Evolutionary conservation across 2,888 invertebrate species (phyloP).

Genomic region (Catocala sponsa): DNA sequence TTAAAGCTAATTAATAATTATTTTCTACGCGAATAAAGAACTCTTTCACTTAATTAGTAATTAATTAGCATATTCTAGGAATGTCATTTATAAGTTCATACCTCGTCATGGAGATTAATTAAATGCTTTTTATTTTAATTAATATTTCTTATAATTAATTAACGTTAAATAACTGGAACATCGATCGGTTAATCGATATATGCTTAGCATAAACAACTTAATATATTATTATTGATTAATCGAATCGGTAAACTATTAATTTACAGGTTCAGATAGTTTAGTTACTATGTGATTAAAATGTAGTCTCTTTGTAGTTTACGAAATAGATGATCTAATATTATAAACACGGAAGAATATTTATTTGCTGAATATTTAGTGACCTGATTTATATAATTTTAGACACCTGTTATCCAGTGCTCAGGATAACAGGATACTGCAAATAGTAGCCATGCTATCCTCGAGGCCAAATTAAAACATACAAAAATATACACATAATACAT

Average conservation of each 20-base stretch:
- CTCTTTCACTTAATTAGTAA: slow-evolving; percentile 41
- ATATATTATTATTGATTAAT: slow-evolving; percentile 8
- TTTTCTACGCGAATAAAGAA: slow-evolving; percentile 23
- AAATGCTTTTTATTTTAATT: slow-evolving; percentile 13
- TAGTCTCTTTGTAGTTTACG: too few relatives aligned
- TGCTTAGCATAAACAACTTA: background rate
- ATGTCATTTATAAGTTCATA: slow-evolving; percentile 38
- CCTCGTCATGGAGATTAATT: slow-evolving; percentile 32
- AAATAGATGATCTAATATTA: too few relatives aligned
- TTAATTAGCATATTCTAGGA: slow-evolving; percentile 39
- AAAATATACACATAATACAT: too few relatives aligned
- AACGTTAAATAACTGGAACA: slow-evolving; percentile 7
- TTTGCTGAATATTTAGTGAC: too few relatives aligned
- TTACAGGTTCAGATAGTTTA: background rate
- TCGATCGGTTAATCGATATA: background rate
- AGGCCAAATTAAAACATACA: too few relatives aligned
- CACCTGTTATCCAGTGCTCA: too few relatives aligned
- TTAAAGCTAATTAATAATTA: slow-evolving; percentile 18
- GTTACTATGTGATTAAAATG: too few relatives aligned
- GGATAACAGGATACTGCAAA: too few relatives aligned
- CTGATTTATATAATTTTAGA: too few relatives aligned
- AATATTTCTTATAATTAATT: slow-evolving; percentile 13
- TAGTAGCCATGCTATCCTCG: too few relatives aligned
- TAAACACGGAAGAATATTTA: too few relatives aligned
- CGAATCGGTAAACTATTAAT: background rate